Evolutionary conservation across 2,888 invertebrate species (phyloP).

Genomic region (Anagyrus pseudococci): DNA sequence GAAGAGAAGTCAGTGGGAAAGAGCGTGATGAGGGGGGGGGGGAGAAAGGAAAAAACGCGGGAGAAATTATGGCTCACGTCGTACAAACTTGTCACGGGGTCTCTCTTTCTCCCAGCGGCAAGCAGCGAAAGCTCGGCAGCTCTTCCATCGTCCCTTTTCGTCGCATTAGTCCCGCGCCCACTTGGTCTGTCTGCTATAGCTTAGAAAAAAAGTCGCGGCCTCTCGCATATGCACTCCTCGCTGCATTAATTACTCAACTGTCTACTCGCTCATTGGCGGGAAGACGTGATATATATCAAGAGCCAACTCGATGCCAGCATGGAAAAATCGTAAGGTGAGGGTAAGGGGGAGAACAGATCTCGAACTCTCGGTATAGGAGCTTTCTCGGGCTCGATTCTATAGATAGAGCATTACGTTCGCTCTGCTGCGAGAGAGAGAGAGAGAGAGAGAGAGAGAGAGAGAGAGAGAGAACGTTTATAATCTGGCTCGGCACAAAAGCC

Average conservation of each 20-base stretch:
- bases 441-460: no score
- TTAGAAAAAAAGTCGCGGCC: neutral
- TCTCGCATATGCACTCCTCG: slow-evolving; percentile 1
- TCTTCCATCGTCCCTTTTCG: slow-evolving; percentile 11
- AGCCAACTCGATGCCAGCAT: no score
- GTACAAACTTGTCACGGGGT: neutral
- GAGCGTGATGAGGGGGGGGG: no score
- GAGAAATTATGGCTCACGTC: slow-evolving; percentile 3
- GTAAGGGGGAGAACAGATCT: no score
- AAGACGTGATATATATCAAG: no score
- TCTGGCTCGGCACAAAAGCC: slow-evolving; percentile 26
- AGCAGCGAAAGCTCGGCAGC: neutral
- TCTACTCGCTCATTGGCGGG: slow-evolving; percentile 19
- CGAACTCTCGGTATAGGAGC: no score
- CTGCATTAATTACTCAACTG: slow-evolving; percentile 30
- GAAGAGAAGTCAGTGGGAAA: no score
- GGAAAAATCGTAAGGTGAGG: no score
- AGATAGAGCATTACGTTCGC: no score
- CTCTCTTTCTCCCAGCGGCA: neutral
- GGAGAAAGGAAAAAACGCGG: slow-evolving; percentile 8
- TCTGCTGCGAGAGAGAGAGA: no score
- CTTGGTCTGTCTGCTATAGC: neutral
- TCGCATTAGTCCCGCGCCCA: slow-evolving; percentile 32
- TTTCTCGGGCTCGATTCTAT: no score
- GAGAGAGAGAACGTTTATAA: slow-evolving; percentile 31